These are phyloP conservation scores for Caenorhabditis virilis DNA, from an alignment of 2,888 invertebrate genomes.

Conservation along the genomic window DNA sequence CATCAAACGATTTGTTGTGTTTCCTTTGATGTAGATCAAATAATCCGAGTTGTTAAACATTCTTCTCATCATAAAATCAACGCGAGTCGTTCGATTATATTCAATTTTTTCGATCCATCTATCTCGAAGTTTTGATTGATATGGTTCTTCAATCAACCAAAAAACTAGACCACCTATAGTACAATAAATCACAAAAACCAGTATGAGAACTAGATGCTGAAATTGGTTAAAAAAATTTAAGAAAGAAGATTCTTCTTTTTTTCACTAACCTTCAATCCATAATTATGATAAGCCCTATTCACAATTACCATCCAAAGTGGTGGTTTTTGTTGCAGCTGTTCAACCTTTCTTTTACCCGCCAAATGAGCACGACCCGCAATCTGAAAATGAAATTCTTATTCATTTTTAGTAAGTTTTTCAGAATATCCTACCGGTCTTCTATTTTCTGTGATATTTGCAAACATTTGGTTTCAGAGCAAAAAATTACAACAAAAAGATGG, in stretches of 20 bases:
- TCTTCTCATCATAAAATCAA: conserved; percentile 46
- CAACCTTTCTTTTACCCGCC: conserved; percentile 51
- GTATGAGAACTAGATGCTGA: conserved; percentile 53
- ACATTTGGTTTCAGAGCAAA: background rate
- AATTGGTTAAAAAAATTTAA: too few relatives aligned
- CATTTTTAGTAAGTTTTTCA: background rate
- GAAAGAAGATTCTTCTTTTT: too few relatives aligned
- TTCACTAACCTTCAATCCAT: conserved; percentile 48
- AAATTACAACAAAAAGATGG: background rate
- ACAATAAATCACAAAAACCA: conserved; percentile 50
- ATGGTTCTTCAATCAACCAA: conserved; percentile 48
- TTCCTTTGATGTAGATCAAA: conserved; percentile 52
- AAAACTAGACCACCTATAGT: conserved; percentile 52
- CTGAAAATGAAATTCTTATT: conserved; percentile 27
- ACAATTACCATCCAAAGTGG: conserved; percentile 54
- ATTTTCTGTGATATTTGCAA: background rate
- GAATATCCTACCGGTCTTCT: background rate
- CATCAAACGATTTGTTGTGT: conserved; percentile 33
- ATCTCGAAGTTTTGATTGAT: conserved; percentile 42
- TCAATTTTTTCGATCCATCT: conserved; percentile 46
- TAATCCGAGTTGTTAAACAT: conserved; percentile 57
- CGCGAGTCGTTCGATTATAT: conserved; percentile 38
- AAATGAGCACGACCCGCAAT: conserved; percentile 54
- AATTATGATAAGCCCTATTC: conserved; percentile 55
- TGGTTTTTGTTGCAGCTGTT: conserved; percentile 48